Evolutionary conservation across 2,888 invertebrate genomes (phyloP), one percentile per base, ranked within the genome.

Genomic region (Eupithecia dodoneata): DNA sequence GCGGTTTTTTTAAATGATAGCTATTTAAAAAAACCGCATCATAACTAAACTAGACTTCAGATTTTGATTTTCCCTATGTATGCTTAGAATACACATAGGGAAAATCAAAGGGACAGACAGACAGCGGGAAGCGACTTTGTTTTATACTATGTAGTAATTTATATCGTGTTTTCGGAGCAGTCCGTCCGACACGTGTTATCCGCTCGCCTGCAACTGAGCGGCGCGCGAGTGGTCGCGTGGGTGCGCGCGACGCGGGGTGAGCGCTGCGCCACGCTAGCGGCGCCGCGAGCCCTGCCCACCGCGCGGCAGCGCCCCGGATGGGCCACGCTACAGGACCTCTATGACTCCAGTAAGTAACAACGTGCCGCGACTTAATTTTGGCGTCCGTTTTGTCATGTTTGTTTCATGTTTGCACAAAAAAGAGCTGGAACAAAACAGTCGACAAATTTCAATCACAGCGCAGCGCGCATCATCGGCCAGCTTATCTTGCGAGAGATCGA

Each of bases 271-370:
- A 98, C 98, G 4, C 96, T 99, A 65, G 97, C 97, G 9, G 98
- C 98, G 9, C 97, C 97, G 85, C 96, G 98, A 83, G 97, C 97
- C 0, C 97, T 98, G 88, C 97, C 97, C 87, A 97, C 98, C 13
- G 98, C 98, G 4, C 96, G 97, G 73, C 98, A 98, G 85, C 97
- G 98, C 79, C 97, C 98, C 10, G 98, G 97, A 44, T 96, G 97
- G 83, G 98, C 99, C 80, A 96, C 97, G 66, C 96, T 99, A 66
- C 97, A 97, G 83, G 99, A 99, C 89, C 98, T 99, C 85, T 99
- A 99, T 86, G 98, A 99, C 90, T 97, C 97, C 80, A 97, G 98
- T 98, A 89, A 96, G 97, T 96, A 82, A 55, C 4, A 52, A n/a
- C 52, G 15, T n/a, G 52, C 15, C 5, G n/a, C 15, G 6, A n/a